Evolutionary conservation across 2,888 invertebrate species (phyloP).

Genomic region (Drosophila merina): DNA sequence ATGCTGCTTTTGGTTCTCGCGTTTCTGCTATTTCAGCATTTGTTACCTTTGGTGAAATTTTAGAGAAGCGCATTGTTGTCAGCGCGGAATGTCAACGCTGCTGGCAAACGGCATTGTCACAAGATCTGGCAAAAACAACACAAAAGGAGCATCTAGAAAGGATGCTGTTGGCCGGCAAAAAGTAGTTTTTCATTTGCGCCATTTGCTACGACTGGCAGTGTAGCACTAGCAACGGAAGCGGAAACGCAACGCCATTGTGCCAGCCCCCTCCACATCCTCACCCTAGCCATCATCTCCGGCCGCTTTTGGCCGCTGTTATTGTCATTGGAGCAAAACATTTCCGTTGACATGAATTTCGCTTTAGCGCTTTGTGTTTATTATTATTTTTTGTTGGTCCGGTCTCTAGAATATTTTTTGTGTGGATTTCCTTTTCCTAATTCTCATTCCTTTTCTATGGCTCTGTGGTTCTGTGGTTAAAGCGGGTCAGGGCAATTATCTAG

Average conservation of each 20-base stretch:
- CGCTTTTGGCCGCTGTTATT: slow-evolving; percentile 42
- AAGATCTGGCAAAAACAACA: slow-evolving; percentile 44
- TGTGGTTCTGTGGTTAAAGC: background rate
- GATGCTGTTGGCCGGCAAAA: slow-evolving; percentile 44
- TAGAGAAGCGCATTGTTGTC: slow-evolving; percentile 49
- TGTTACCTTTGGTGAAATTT: slow-evolving; percentile 29
- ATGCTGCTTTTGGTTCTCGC: slow-evolving; percentile 12
- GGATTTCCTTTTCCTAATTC: slow-evolving; percentile 23
- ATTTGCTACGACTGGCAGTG: slow-evolving; percentile 49
- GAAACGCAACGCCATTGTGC: slow-evolving; percentile 72
- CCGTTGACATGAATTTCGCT: slow-evolving; percentile 57
- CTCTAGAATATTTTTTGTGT: slow-evolving; percentile 11
- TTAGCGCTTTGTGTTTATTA: slow-evolving; percentile 31
- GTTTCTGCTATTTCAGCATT: slow-evolving; percentile 30
- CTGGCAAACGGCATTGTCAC: slow-evolving; percentile 34
- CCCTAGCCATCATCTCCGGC: slow-evolving; percentile 42
- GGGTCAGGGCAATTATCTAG: slow-evolving; percentile 31
- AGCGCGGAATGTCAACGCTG: slow-evolving; percentile 49
- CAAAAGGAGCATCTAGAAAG: slow-evolving; percentile 30
- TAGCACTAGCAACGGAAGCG: slow-evolving; percentile 59
- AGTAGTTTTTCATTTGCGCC: slow-evolving; percentile 69
- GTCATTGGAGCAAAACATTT: slow-evolving; percentile 63
- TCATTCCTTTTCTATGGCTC: slow-evolving; percentile 20
- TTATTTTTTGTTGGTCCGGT: slow-evolving; percentile 2
- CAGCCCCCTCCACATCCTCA: slow-evolving; percentile 15